Evolutionary conservation across 2,888 invertebrate genomes (phyloP).

Genomic region (Synanthedon vespiformis): DNA sequence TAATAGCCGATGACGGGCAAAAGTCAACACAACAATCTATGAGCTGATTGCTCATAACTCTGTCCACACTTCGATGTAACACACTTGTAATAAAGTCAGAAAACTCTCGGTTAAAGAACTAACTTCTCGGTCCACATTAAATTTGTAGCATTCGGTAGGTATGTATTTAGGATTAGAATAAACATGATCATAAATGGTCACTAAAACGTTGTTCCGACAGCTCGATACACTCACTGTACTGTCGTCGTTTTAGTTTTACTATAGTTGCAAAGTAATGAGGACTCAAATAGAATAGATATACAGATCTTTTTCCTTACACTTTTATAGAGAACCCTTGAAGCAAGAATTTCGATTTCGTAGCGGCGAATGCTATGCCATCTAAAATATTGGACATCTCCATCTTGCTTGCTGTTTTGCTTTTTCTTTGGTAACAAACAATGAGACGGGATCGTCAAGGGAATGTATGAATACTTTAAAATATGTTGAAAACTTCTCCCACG

Average conservation of each 20-base stretch:
- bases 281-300: conserved; percentile 34
- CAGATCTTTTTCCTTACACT: conserved; percentile 25
- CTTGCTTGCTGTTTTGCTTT: conserved; percentile 62
- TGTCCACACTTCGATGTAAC: conserved; percentile 20
- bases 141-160: conserved; percentile 55
- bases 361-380: conserved; percentile 69
- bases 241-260: background rate
- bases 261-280: conserved; percentile 26
- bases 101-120: conserved; percentile 29
- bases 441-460: conserved; percentile 63
- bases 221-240: conserved; percentile 41
- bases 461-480: conserved; percentile 62
- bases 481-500: background rate
- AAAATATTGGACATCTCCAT: conserved; percentile 72
- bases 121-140: conserved; percentile 38
- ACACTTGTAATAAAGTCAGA: conserved; percentile 32
- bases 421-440: conserved; percentile 64
- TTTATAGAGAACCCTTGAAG: conserved; percentile 41
- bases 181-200: conserved; percentile 60
- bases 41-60: conserved; percentile 63
- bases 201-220: conserved; percentile 57
- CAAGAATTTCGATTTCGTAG: conserved; percentile 64
- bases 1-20: conserved; percentile 69
- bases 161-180: conserved; percentile 60
- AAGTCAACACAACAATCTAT: conserved; percentile 64